Base-by-base conservation (phyloP, 1,140 invertebrate genomes). In the Neotoxoptera formosana region DNA sequence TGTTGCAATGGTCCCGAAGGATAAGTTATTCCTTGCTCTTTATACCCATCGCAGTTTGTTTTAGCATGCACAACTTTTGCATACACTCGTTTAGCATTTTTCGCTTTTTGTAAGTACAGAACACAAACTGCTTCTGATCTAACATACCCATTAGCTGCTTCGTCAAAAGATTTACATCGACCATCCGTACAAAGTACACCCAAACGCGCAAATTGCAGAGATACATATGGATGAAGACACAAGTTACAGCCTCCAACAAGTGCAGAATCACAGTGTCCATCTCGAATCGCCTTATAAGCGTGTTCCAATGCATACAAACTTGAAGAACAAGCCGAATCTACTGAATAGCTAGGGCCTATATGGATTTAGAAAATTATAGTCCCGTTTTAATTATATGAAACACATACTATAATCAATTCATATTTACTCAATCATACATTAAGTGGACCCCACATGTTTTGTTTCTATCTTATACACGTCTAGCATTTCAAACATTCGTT, bases 311-410 rank as follows among this genome's bases (percentile, higher is more conserved):
- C 98, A 93, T 97, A 96, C 92, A 98, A 96, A 93, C 98, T 98
- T 51, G 98, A 99, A 86, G 98, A 98, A 95, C 98, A 99, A 20
- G 98, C 98, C 25, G 98, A 97, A 94, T 99, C 98, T 2, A 98
- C 96, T 14, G 97, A 95, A 95, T 97, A 97, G 90, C 98, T 98
- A 0, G 98, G 98, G 91, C 97, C 97, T 96, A 51, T 93, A 94
- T 56, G 41, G 2, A 41, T 89, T 11, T 6, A n/a, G 25, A 89
- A 25, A 93, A 94, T 47, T 86, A 17, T 47, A 86, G 23, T 45
- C 47, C 47, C 4, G 14, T 67, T 67, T 17, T n/a, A 17, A n/a
- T 17, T 17, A 67, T n/a, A 67, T 17, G 1, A 67, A n/a, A 67
- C 14, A 67, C 14, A 67, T 67, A 67, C 2, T n/a, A 14, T 17